These are phyloP conservation scores for Amphimallon solstitiale DNA, from an alignment of 2,888 invertebrate genomes.

Conservation along the genomic window DNA sequence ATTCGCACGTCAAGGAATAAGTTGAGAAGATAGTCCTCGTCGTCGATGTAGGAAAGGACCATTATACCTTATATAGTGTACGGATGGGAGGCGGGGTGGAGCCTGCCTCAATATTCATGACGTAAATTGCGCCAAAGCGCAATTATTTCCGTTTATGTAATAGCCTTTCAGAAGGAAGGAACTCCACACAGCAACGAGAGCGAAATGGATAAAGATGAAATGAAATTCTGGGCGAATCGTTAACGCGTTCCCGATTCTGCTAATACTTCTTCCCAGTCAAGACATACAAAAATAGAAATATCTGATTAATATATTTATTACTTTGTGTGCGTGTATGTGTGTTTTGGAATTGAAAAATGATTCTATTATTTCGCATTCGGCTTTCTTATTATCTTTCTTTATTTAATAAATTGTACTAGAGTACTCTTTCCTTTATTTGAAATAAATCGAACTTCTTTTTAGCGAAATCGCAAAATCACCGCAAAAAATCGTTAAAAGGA, in stretches of 20 bases:
- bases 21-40: constrained; percentile 20
- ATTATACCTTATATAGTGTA: constrained; percentile 9
- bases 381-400: no score
- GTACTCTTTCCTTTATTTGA: no score
- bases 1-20: constrained; percentile 4
- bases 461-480: no score
- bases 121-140: constrained; percentile 34
- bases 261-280: not conserved
- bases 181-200: constrained; percentile 17
- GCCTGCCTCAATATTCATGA: constrained; percentile 31
- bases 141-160: constrained; percentile 35
- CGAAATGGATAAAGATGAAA: constrained; percentile 33
- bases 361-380: not conserved
- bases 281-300: constrained; percentile 17
- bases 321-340: no score
- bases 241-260: constrained; percentile 8
- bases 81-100: constrained; percentile 18
- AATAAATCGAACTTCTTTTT: no score
- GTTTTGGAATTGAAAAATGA: constrained; percentile 12
- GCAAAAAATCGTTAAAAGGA: no score
- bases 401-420: no score
- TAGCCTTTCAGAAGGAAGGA: constrained; percentile 26
- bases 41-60: constrained; percentile 25
- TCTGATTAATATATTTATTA: constrained; percentile 25
- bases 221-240: constrained; percentile 32